Evolutionary conservation across 2,888 invertebrate species (phyloP), one percentile per base, ranked within the genome.

Genomic region (Odontothrips loti): DNA sequence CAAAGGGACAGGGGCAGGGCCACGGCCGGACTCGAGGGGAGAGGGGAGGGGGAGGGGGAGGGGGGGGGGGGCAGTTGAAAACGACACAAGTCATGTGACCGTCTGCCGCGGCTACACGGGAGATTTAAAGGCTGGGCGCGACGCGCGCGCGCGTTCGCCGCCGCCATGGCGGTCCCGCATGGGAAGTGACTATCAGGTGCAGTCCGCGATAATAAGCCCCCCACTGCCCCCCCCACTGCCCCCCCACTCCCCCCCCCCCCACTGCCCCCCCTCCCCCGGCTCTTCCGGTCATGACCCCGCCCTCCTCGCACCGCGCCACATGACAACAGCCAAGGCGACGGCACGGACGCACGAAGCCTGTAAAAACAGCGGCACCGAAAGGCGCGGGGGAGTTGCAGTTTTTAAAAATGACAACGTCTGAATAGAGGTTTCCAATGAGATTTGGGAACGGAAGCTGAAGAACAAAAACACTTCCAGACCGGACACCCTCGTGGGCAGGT

Each of bases 121-220:
- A 6, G 34, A 15, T 58, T 15, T 20, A 15, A 0, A 20, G 58
- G 17, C 58, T 20, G 15, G 58, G 12, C 58, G 58, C 58, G 20
- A 15, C 58, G 58, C 58, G 58, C 58, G n/a, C n/a, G n/a, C 58
- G 58, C 6, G 58, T n/a, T n/a, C n/a, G n/a, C n/a, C 34, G 68
- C 68, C 9, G 11, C 27, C 68, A 27, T 75, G 68, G 68, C 12
- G 27, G 68, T 11, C 68, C 68, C 68, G 68, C 68, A 75, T 75
- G 68, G 23, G 27, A 23, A 27, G 68, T 23, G 68, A n/a, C 27
- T 75, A 75, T 75, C 68, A 75, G 68, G 68, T 27, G 68, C 68
- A 27, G 68, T 27, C 23, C 68, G 2, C 58, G 58, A 58, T 58
- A 58, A 58, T 58, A 58, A 58, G 20, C 10, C 12, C 20, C 20